Evolutionary conservation across 2,113 vertebrate genomes (phyloP), one percentile per base, ranked within the genome.

Genomic region (Micronycteris hirsuta): DNA sequence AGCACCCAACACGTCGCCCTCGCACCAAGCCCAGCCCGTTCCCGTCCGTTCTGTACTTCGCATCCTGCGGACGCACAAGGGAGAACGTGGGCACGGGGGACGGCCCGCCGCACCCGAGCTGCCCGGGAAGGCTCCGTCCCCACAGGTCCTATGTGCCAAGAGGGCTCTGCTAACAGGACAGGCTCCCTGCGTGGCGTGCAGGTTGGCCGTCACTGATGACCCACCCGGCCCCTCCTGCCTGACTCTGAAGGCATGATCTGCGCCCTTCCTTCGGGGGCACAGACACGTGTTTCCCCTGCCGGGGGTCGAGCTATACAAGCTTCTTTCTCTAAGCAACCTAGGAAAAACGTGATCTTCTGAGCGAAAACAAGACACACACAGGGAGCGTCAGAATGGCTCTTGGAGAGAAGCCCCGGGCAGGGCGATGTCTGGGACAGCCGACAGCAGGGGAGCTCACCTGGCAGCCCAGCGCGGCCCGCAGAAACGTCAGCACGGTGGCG

Each of bases 381-480:
- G 22, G 84, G 68, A 70, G 49, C 45, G 22, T 41, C 13, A 49
- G 41, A 15, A 7, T 2, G 22, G 3, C 45, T n/a, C 38, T 4
- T 7, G 9, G 36, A 45, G 31, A 80, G 54, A 14, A 45, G 13
- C 1, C 1, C 5, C 13, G 4, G 36, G 87, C 19, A 7, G 5
- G n/a, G 20, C 2, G 6, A 38, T 13, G 58, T 14, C 31, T 0
- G 20, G 63, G 17, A 47, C 15, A 1, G 19, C 0, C 1, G 2
- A 11, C 31, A 0, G 20, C 15, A 5, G 2, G 7, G 73, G 58
- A 6, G 7, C 78, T 99, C 94, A 99, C 99, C 99, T 99, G 99
- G 98, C 99, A 99, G 80, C 99, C 99, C 24, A 99, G 98, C 15
- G 99, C 99, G 7, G 99, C 97, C 94, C 99, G 98, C 67, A 99